These are phyloP conservation scores for Tretioscincus oriximinensis DNA, from an alignment of 2,113 vertebrate species.

Conservation along the genomic window DNA sequence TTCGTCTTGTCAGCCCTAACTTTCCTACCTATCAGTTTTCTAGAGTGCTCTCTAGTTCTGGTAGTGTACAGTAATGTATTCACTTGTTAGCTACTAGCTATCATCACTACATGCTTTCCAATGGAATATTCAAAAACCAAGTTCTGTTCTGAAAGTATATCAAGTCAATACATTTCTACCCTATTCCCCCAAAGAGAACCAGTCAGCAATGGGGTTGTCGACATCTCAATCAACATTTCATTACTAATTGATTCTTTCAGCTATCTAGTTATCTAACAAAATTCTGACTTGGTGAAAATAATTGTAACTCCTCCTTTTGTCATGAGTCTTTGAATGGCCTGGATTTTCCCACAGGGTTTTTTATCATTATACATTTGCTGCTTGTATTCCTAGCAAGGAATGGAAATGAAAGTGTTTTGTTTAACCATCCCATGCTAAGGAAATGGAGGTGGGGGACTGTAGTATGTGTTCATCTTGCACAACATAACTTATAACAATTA, in stretches of 20 bases:
- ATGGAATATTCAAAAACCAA: neutral
- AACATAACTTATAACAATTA: neutral
- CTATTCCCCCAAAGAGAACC: neutral
- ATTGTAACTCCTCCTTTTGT: slow-evolving; percentile 49
- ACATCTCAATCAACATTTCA: slow-evolving; percentile 55
- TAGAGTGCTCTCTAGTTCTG: too few species aligned
- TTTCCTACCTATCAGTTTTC: too few species aligned
- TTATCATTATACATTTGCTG: slow-evolving; percentile 60
- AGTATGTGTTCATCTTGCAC: neutral
- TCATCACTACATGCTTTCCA: neutral
- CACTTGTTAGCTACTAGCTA: neutral
- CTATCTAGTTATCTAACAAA: slow-evolving; percentile 57
- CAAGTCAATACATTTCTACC: neutral
- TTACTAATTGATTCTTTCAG: slow-evolving; percentile 50
- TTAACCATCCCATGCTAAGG: neutral
- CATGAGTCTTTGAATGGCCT: slow-evolving; percentile 41
- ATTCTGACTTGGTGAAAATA: slow-evolving; percentile 65
- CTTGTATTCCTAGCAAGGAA: slow-evolving; percentile 11
- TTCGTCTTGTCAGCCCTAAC: too few species aligned
- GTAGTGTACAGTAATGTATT: too few species aligned
- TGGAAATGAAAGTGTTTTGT: neutral
- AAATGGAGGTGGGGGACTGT: neutral
- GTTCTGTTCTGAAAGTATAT: accelerated
- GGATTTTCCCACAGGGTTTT: slow-evolving; percentile 53
- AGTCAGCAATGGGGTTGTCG: slow-evolving; percentile 26